Base-by-base conservation (phyloP, 2,113 vertebrate genomes). In the Scopus umbretta region DNA sequence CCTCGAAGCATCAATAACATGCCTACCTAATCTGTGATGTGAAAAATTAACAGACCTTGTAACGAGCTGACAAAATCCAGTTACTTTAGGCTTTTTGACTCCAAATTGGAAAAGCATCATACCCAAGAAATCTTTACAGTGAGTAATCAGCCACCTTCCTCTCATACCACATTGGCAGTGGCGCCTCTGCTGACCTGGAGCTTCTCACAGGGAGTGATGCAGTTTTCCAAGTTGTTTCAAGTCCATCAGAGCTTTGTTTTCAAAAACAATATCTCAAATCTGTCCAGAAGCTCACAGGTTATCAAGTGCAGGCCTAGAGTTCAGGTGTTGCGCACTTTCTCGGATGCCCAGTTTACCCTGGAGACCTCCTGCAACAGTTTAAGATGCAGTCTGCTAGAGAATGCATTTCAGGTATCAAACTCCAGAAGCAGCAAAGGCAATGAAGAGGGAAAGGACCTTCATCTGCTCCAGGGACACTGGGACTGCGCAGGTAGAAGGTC, bases 31-130 rank as follows among this genome's bases (percentile, higher is more conserved):
- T 16, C 23, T 59, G 29, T 7, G 23, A 43, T 14, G 26, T 25
- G 50, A 75, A 66, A 88, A 92, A 52, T 26, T 7, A 83, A 43
- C 32, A 65, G 67, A 55, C 56, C 50, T 86, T 49, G 22, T 13
- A 56, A 67, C 0, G 9, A 86, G 65, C 49, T 67, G 32, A 26
- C 75, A 71, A 66, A 92, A 23, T 66, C 50, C 81, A 71, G 67
- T 40, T 59, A 55, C 56, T 90, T 75, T 19, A 71, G 68, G 63
- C 16, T 91, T 65, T 94, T 75, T 80, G 25, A 90, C 52, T 90
- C 92, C 86, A 92, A 86, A 75, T 36, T 89, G 76, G 89, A 94
- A 87, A 94, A 92, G 78, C 78, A 94, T 75, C 92, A 90, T 61
- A 66, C 72, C 89, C 81, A 86, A 74, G 80, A 72, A 61, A 68